Evolutionary conservation across 2,888 invertebrate species (phyloP).

Genomic region (Drosophila anomalata): DNA sequence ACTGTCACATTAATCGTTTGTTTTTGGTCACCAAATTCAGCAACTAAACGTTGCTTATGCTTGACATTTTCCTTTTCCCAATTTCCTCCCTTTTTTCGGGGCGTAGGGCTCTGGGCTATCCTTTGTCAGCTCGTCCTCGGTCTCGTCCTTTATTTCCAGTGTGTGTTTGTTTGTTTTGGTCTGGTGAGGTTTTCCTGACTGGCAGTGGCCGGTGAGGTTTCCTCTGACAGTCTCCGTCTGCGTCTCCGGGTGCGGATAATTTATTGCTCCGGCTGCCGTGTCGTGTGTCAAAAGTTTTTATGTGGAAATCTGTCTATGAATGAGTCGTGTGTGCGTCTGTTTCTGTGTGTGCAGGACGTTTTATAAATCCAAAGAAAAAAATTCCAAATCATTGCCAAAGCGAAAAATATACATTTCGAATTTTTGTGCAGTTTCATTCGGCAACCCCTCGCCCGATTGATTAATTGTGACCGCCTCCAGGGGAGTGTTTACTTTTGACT

Average conservation of each 20-base stretch:
- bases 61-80: constrained; percentile 48
- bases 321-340: constrained; percentile 56
- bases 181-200: constrained; percentile 42
- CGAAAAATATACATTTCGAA: constrained; percentile 71
- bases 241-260: constrained; percentile 56
- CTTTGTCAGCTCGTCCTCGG: constrained; percentile 28
- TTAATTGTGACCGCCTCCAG: constrained; percentile 69
- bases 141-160: constrained; percentile 28
- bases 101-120: constrained; percentile 43
- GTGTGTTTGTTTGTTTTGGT: constrained; percentile 75
- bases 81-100: constrained; percentile 39
- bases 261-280: constrained; percentile 70
- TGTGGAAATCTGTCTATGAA: constrained; percentile 73
- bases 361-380: constrained; percentile 45
- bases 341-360: constrained; percentile 29
- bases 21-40: constrained; percentile 78
- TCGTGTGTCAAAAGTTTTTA: constrained; percentile 76
- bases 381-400: constrained; percentile 73
- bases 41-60: constrained; percentile 67
- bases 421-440: constrained; percentile 60
- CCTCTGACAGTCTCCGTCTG: constrained; percentile 56
- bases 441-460: constrained; percentile 60
- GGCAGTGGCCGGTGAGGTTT: constrained; percentile 39
- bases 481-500: constrained; percentile 68
- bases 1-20: constrained; percentile 82